Base-by-base conservation (phyloP, 2,888 invertebrate genomes). In the Archaeoteleia sp. region DNA sequence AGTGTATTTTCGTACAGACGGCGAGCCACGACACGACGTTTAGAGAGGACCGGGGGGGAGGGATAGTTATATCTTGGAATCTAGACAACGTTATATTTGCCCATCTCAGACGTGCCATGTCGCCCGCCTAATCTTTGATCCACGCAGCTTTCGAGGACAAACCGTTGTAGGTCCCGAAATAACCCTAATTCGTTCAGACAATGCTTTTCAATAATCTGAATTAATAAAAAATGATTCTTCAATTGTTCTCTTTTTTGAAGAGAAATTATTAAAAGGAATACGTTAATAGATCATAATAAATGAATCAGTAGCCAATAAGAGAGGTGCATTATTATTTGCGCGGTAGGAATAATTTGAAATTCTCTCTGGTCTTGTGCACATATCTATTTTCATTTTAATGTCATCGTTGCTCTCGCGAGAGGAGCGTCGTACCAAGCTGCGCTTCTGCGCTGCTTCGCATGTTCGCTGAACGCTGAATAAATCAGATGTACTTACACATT, bases 1-100 rank as follows among this genome's bases (percentile, higher is more conserved):
- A 42, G 58, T 53, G 48, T 67, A 67, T 67, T 67, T 62, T 67
- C 53, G 62, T 54, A 48, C 57, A 62, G 62, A 67, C 61, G 67
- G 49, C 60, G 67, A 67, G 60, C 60, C 58, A 53, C 58, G 57
- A 65, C 51, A 42, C 57, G 58, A 45, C 54, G 17, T 42, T 55
- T 49, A 37, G 45, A 49, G 48, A 17, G 27, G 17, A 20, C 37
- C 17, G 46, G 20, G 10, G 35, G 45, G 27, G 43, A 20, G 30
- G 42, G 45, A 13, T 57, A 34, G 14, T 39, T 51, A 35, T 57
- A 51, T 67, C 43, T 55, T 48, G 48, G 34, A 20, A 42, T 27
- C 51, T 25, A 57, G 46, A 35, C 53, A 32, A 17, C 49, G 48
- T 60, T 67, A 45, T 57, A 49, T 61, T 67, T 67, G 46, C 25